A percentile compares a stretch with the other conserved stretches of the same genome.
phyloP scores from a whole-genome alignment of 2,113 vertebrate genomes.

The Bettongia penicillata region DNA sequence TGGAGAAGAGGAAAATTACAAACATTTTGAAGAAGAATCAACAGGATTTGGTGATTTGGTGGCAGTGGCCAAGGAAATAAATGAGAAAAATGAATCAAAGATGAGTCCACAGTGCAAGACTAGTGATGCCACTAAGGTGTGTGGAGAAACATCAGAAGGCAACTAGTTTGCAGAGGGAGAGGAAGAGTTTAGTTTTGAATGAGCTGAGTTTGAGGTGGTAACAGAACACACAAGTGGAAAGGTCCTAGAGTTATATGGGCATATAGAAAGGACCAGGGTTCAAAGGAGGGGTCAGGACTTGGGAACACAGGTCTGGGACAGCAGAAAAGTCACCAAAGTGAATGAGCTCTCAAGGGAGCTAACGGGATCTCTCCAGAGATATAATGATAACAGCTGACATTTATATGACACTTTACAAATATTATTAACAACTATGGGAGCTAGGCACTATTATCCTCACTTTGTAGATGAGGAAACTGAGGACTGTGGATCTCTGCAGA shows the following conservation, averaged over 20 bases:
- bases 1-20: rapidly evolving
- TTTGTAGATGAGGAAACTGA: background rate
- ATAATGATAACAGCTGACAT: background rate
- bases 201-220: background rate
- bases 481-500: background rate
- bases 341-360: too few species aligned
- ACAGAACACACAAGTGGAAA: background rate
- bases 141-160: too few species aligned
- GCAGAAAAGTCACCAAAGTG: background rate
- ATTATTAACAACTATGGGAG: background rate
- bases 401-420: background rate
- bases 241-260: background rate
- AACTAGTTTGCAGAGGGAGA: background rate
- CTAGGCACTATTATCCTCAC: background rate
- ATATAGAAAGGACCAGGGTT: background rate
- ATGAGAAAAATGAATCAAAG: background rate
- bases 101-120: background rate
- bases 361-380: too few species aligned
- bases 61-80: background rate
- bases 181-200: background rate
- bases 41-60: too few species aligned
- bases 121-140: background rate
- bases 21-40: too few species aligned
- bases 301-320: too few species aligned
- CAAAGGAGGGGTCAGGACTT: background rate